These are phyloP conservation scores for Phylloscopus whistleri DNA, from an alignment of 2,113 vertebrate species.

Conservation along the genomic window DNA sequence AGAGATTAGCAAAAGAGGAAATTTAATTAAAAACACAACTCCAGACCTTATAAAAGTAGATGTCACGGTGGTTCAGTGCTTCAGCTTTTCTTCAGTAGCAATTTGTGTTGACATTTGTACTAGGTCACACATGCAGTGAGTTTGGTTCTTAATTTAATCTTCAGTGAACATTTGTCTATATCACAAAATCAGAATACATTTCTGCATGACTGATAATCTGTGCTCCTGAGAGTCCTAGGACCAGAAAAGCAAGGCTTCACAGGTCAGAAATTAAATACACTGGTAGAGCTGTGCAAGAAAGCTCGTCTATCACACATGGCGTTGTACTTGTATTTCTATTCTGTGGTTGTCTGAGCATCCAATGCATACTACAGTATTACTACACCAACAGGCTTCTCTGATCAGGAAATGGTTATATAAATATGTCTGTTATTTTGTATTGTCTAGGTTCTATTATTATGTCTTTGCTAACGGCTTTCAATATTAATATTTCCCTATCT, in stretches of 20 bases:
- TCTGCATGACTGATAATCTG: background rate
- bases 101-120: background rate
- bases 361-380: background rate
- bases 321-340: background rate
- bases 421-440: background rate
- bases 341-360: background rate
- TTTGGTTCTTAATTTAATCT: conserved; percentile 24
- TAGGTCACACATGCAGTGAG: background rate
- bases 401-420: background rate
- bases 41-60: background rate
- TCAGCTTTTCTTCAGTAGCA: background rate
- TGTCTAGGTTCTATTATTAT: background rate
- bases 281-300: background rate
- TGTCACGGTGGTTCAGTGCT: background rate
- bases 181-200: background rate
- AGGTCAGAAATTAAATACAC: background rate
- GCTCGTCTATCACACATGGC: background rate
- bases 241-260: background rate
- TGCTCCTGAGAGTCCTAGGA: background rate
- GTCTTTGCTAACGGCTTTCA: background rate
- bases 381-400: background rate
- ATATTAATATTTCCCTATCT: background rate
- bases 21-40: background rate
- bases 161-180: background rate
- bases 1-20: background rate